Percentiles rank a stretch among this genome's conserved stretches.
phyloP scores from a whole-genome alignment of 2,797 vertebrate species.

The Limosa lapponica region DNA sequence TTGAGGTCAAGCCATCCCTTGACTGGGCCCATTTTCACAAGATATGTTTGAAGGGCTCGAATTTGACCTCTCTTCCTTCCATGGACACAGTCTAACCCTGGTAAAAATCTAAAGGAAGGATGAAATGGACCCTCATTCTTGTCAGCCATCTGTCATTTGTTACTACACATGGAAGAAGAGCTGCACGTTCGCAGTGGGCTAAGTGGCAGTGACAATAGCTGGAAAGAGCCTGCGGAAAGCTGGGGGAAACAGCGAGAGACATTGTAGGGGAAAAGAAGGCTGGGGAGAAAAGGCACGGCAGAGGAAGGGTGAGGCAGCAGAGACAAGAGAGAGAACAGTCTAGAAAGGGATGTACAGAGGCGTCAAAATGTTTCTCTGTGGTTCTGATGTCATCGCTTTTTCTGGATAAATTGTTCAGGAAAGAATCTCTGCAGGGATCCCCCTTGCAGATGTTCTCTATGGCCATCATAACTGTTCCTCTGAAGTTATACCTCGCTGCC shows the following conservation, averaged over 20 bases:
- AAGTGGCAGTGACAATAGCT: neutral
- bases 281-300: neutral
- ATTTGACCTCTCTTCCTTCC: neutral
- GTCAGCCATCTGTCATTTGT: neutral
- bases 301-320: neutral
- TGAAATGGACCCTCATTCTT: neutral
- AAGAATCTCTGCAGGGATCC: neutral
- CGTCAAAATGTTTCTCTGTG: neutral
- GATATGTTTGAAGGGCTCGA: neutral
- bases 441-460: neutral
- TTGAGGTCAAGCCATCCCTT: neutral
- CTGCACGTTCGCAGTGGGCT: neutral
- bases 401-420: neutral
- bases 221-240: neutral
- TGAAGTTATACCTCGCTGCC: neutral
- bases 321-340: neutral
- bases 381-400: neutral
- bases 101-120: neutral
- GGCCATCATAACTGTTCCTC: neutral
- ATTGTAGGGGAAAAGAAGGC: neutral
- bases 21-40: neutral
- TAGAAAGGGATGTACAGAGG: neutral
- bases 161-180: neutral
- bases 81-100: neutral
- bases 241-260: neutral